phyloP scores from a whole-genome alignment of 2,797 vertebrate species.

The Malurus splendens region DNA sequence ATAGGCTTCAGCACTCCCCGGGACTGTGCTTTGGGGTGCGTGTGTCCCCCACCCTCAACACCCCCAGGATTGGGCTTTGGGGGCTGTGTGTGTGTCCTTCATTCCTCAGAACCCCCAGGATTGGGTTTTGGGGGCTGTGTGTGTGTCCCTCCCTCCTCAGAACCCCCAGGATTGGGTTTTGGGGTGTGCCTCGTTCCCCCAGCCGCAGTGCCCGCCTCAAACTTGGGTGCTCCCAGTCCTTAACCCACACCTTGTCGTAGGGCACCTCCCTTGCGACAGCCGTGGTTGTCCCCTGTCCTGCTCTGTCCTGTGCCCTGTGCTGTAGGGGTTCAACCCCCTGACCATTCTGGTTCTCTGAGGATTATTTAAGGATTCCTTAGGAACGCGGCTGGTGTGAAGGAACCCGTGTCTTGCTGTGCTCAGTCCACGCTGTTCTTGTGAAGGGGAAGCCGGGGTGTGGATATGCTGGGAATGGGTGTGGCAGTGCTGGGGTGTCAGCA shows the following conservation, averaged over 20 bases:
- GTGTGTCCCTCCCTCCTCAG: background rate
- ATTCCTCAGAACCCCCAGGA: too few species aligned
- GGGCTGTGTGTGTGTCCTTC: background rate
- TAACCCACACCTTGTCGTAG: background rate
- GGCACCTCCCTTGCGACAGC: background rate
- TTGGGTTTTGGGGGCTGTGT: background rate
- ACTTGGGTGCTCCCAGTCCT: background rate
- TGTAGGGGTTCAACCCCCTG: background rate
- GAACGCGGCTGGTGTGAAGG: background rate
- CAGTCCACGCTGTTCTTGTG: fast-evolving
- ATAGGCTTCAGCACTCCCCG: background rate
- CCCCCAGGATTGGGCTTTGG: background rate
- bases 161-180: background rate
- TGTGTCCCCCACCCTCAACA: background rate
- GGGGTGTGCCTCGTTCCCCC: too few species aligned
- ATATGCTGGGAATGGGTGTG: fast-evolving
- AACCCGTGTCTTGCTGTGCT: background rate
- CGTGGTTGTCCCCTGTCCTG: background rate
- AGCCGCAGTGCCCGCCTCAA: fast-evolving
- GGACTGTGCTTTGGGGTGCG: background rate
- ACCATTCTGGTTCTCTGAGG: too few species aligned
- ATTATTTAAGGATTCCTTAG: background rate
- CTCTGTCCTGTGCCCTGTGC: fast-evolving
- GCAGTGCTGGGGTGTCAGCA: background rate
- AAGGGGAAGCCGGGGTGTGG: too few species aligned